Evolutionary conservation across 2,888 invertebrate genomes (phyloP), one percentile per base, ranked within the genome.

Genomic region (Dasypolia templi): DNA sequence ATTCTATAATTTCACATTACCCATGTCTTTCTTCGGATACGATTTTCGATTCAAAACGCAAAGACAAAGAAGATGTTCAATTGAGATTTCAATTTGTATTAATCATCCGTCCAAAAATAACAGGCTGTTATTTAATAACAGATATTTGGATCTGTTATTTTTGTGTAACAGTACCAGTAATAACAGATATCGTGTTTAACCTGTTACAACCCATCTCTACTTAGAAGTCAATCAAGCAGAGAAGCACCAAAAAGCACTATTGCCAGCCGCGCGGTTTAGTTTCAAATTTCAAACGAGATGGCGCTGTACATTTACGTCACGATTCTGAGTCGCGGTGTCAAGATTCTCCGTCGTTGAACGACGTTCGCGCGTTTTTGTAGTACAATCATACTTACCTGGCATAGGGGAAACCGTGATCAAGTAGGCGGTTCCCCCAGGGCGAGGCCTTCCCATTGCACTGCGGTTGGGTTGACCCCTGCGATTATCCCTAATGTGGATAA

Each of bases 401-500:
- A 72, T 61, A 61, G 72, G 75, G 72, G 75, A 75, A 0, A 72
- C 72, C 72, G 75, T 72, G 75, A 75, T 72, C 75, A 72, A 0
- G 0, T 7, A 59, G 72, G 75, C 72, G 62, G 72, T 73, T 73
- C 72, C 72, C 72, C 69, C 75, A 70, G 70, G 77, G 69, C 53
- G 62, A 65, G 74, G 26, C 53, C 58, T 72, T 49, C 6, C 63
- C 74, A 73, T 77, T 73, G 61, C 71, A 76, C 63, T 63, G 74
- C 75, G 72, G 56, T 42, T 75, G 19, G 76, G 59, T 80, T 79
- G 49, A 81, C 56, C 72, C 80, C 32, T 77, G 59, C 66, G 92
- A 94, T 72, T 72, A 74, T 72, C 75, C 72, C 75, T 72, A 74
- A 72, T 74, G 75, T 49, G 72, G 72, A 74, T 74, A 72, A 72